phyloP scores from a whole-genome alignment of 2,113 vertebrate species.

The Callipepla californica region DNA sequence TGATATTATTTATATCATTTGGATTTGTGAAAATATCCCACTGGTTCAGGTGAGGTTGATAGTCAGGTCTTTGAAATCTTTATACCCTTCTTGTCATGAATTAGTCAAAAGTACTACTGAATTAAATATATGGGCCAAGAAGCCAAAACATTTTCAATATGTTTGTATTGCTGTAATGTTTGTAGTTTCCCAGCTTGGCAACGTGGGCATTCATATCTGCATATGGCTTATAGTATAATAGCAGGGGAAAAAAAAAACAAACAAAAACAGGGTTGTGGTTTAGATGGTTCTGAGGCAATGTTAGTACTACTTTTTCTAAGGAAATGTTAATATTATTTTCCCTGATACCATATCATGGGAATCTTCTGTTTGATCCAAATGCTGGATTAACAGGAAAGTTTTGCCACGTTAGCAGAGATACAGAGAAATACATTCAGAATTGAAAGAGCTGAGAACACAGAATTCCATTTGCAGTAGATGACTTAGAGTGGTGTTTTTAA shows the following conservation, averaged over 20 bases:
- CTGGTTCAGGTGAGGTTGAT: not conserved
- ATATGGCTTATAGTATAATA: not conserved
- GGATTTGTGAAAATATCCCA: not conserved
- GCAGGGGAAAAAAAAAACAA: no score
- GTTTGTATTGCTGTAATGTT: not conserved
- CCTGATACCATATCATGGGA: not conserved
- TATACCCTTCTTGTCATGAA: not conserved
- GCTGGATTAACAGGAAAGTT: not conserved
- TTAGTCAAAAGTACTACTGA: not conserved
- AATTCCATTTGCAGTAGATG: not conserved
- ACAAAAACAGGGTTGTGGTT: not conserved
- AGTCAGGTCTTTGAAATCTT: not conserved
- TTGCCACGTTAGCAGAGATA: not conserved
- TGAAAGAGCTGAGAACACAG: not conserved
- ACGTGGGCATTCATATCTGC: not conserved
- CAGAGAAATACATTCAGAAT: not conserved
- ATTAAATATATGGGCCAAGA: not conserved
- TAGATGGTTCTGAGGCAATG: not conserved
- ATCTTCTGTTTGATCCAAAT: not conserved
- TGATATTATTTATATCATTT: fast-evolving
- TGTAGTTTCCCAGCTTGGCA: not conserved
- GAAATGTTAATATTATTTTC: not conserved
- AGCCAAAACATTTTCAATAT: not conserved
- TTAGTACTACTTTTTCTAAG: no score
- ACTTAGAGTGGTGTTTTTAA: not conserved